A percentile compares a stretch with the other conserved stretches of the same genome.
Conservation (phyloP, 2,113 vertebrate species). For the Ptychochromis oligacanthus region DNA sequence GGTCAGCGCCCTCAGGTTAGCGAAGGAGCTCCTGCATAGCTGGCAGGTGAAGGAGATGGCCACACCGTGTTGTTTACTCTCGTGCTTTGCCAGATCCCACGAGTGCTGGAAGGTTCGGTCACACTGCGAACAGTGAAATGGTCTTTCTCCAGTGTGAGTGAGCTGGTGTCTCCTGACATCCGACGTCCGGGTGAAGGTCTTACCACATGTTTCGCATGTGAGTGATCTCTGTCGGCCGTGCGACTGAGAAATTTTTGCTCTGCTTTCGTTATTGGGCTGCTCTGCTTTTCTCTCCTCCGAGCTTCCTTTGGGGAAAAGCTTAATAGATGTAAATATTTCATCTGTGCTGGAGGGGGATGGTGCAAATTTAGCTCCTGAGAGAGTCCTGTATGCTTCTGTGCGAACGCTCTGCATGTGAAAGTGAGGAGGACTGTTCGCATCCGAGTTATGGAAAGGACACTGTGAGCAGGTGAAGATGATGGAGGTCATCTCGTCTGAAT, state of each 20-base stretch:
- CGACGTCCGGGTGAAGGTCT: slow-evolving; percentile 84
- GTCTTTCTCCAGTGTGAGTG: slow-evolving; percentile 80
- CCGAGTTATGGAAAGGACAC: slow-evolving; percentile 63
- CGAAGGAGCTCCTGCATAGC: slow-evolving; percentile 64
- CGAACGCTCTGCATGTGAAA: slow-evolving; percentile 71
- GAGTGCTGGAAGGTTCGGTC: slow-evolving; percentile 83
- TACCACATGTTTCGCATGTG: slow-evolving; percentile 80
- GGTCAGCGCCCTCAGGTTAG: slow-evolving; percentile 70
- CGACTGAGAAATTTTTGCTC: background rate
- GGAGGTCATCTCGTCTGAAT: slow-evolving; percentile 43
- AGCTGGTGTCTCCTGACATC: slow-evolving; percentile 87
- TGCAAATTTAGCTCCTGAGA: slow-evolving; percentile 20
- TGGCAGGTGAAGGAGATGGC: slow-evolving; percentile 72
- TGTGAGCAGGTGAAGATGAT: slow-evolving; percentile 74
- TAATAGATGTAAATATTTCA: slow-evolving; percentile 76
- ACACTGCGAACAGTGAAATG: slow-evolving; percentile 75
- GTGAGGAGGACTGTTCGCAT: slow-evolving; percentile 61
- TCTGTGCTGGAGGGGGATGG: slow-evolving; percentile 63
- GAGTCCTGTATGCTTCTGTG: slow-evolving; percentile 56
- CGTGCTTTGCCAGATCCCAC: slow-evolving; percentile 79
- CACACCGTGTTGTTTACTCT: slow-evolving; percentile 75
- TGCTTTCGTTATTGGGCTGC: background rate
- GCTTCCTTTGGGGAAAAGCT: slow-evolving; percentile 58
- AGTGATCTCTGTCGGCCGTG: slow-evolving; percentile 39
- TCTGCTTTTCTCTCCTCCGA: background rate